phyloP scores from a whole-genome alignment of 2,888 invertebrate species.

The Pristionchus exspectatus region DNA sequence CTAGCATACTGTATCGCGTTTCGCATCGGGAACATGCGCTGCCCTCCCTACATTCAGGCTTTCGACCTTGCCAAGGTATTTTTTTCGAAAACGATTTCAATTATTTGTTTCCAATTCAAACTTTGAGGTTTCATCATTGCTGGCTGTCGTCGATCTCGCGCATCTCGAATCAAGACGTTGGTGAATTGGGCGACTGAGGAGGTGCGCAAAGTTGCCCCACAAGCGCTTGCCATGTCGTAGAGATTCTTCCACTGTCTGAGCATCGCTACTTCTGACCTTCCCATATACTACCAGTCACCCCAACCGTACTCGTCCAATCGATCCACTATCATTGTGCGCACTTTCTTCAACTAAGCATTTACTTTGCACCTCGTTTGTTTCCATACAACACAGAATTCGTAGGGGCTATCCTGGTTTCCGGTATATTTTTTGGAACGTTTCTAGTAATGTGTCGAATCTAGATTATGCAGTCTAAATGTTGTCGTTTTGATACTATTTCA shows the following conservation, averaged over 20 bases:
- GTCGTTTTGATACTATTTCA: not conserved
- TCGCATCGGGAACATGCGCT: too few species aligned
- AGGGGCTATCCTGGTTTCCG: not conserved
- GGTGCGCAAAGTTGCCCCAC: constrained; percentile 83
- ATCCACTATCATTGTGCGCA: not conserved
- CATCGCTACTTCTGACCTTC: not conserved
- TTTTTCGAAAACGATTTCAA: not conserved
- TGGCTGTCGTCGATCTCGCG: constrained; percentile 83
- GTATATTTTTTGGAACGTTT: not conserved
- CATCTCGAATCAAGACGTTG: constrained; percentile 90
- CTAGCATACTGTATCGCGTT: too few species aligned
- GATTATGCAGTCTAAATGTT: not conserved
- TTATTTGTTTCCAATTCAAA: not conserved
- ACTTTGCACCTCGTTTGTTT: not conserved
- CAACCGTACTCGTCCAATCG: not conserved
- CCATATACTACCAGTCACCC: not conserved
- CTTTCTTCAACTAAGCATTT: not conserved
- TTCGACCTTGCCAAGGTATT: constrained; percentile 89
- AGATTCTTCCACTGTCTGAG: not conserved
- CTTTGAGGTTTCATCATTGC: constrained; percentile 63
- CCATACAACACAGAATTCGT: not conserved
- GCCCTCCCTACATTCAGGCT: too few species aligned
- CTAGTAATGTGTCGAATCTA: not conserved
- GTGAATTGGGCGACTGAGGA: constrained; percentile 97
- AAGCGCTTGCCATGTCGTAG: constrained; percentile 26